Conservation (phyloP, 2,797 vertebrate species). For the Smutsia gigantea region DNA sequence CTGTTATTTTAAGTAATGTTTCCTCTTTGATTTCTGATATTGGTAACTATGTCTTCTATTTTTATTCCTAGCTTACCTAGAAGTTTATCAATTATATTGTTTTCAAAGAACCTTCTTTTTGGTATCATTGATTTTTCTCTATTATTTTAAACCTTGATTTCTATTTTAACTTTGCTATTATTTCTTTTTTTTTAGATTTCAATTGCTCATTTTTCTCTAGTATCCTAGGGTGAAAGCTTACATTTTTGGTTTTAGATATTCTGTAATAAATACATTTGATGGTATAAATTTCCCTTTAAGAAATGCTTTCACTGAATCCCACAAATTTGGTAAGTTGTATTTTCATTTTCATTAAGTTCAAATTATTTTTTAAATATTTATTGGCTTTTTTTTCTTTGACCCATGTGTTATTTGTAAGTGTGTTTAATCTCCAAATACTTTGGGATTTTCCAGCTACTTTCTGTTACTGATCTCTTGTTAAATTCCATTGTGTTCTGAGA, state of each 20-base stretch:
- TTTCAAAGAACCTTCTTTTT: neutral
- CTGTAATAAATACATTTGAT: neutral
- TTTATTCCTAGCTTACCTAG: neutral
- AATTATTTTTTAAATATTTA: neutral
- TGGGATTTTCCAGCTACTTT: neutral
- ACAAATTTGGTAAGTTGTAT: neutral
- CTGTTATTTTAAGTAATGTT: neutral
- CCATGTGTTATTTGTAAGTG: neutral
- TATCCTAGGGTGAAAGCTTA: neutral
- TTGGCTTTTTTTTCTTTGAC: neutral
- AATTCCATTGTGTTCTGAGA: neutral
- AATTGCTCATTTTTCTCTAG: neutral
- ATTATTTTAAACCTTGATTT: constrained; percentile 18
- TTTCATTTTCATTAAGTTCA: neutral
- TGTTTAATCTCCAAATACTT: neutral
- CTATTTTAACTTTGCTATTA: neutral
- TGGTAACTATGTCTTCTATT: neutral
- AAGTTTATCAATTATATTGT: neutral
- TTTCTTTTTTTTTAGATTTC: neutral
- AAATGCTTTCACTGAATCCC: neutral
- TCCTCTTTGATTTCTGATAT: neutral
- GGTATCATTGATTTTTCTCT: neutral
- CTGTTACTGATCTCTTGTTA: neutral
- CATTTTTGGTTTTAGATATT: neutral
- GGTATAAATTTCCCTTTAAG: neutral